A percentile compares a stretch with the other conserved stretches of the same genome.
These are phyloP conservation scores for Hedychridium roseum DNA, from an alignment of 2,888 invertebrate genomes.

Conservation along the genomic window DNA sequence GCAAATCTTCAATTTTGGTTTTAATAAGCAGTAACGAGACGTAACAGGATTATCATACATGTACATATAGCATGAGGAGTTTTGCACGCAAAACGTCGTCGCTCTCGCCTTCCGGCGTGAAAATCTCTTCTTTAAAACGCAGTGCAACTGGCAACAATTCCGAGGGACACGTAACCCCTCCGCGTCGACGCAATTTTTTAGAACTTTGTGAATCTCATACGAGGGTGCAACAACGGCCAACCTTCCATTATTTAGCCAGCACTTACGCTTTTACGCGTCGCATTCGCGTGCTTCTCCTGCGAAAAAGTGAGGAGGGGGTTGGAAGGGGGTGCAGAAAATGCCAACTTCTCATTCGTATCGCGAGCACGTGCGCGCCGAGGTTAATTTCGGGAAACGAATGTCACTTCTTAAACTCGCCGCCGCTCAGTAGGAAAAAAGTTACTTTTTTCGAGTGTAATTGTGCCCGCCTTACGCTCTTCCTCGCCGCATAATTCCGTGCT, in stretches of 20 bases:
- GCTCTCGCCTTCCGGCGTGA: too few species aligned
- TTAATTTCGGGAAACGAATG: slow-evolving; percentile 54
- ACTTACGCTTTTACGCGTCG: slow-evolving; percentile 31
- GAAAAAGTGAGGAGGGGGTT: slow-evolving; percentile 1
- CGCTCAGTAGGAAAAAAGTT: slow-evolving; percentile 29
- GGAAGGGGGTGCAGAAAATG: slow-evolving; percentile 18
- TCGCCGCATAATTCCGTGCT: slow-evolving; percentile 27
- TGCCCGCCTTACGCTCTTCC: slow-evolving; percentile 25
- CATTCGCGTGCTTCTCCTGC: slow-evolving; percentile 18
- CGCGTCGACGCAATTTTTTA: slow-evolving; percentile 33
- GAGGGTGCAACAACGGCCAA: not conserved
- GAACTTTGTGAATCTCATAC: slow-evolving; percentile 32
- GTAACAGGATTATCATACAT: too few species aligned
- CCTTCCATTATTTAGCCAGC: slow-evolving; percentile 24
- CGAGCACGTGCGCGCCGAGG: slow-evolving; percentile 39
- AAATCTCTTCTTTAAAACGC: slow-evolving; percentile 37
- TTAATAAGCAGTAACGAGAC: too few species aligned
- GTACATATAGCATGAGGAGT: too few species aligned
- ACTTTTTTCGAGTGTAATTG: slow-evolving; percentile 48
- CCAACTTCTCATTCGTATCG: slow-evolving; percentile 47
- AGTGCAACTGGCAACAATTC: slow-evolving; percentile 15
- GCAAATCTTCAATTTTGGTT: too few species aligned
- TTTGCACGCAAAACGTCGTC: too few species aligned
- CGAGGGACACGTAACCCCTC: slow-evolving; percentile 28
- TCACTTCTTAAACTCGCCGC: slow-evolving; percentile 37